Evolutionary conservation across 2,888 invertebrate species (phyloP).

Genomic region (Polydrusus pterygomalis): DNA sequence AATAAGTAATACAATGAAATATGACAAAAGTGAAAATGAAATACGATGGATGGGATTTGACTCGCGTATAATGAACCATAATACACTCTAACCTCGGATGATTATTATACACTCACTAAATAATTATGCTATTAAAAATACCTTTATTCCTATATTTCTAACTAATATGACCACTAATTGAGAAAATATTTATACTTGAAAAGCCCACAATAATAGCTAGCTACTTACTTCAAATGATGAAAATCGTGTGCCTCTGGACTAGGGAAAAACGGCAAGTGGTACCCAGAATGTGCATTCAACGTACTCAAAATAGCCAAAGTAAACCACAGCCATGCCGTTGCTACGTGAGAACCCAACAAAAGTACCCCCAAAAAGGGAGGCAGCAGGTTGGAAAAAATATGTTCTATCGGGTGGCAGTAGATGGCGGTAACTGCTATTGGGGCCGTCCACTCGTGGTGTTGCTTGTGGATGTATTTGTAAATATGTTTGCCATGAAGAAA

Average conservation of each 20-base stretch:
- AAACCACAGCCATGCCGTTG: conserved; percentile 87
- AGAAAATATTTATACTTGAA: too few relatives aligned
- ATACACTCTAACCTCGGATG: too few relatives aligned
- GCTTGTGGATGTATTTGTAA: conserved; percentile 89
- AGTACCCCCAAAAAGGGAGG: conserved; percentile 86
- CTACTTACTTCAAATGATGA: conserved; percentile 85
- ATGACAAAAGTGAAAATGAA: too few relatives aligned
- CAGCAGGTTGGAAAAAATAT: conserved; percentile 84
- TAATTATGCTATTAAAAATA: too few relatives aligned
- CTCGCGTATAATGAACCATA: too few relatives aligned
- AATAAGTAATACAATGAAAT: too few relatives aligned
- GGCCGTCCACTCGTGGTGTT: conserved; percentile 92
- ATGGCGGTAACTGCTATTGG: conserved; percentile 88
- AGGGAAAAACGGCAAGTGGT: conserved; percentile 89
- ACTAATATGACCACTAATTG: too few relatives aligned
- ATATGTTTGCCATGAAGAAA: conserved; percentile 83
- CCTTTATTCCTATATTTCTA: too few relatives aligned
- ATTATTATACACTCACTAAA: too few relatives aligned
- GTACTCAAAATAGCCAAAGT: conserved; percentile 85
- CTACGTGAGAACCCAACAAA: conserved; percentile 84
- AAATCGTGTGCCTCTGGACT: conserved; percentile 92
- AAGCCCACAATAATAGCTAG: too few relatives aligned
- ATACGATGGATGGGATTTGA: too few relatives aligned
- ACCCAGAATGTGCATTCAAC: conserved; percentile 88
- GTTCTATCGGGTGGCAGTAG: conserved; percentile 87